Percentiles rank a stretch among this genome's conserved stretches.
Conservation (phyloP, 2,797 vertebrate species). For the Fistularia commersonii region DNA sequence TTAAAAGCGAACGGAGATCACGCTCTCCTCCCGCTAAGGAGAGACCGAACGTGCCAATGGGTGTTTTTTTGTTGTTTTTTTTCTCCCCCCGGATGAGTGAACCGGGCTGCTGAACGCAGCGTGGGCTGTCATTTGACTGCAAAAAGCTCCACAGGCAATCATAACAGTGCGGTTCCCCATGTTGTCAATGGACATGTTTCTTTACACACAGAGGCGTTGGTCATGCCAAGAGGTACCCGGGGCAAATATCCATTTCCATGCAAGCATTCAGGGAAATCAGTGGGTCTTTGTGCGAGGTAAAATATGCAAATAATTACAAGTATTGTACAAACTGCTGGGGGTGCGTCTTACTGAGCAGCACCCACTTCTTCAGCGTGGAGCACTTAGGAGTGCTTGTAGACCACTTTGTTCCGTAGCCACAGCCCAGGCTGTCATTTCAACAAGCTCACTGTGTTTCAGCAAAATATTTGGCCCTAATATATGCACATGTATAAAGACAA, state of each 20-base stretch:
- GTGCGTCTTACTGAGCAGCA: too few species aligned
- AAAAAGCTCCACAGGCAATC: slow-evolving; percentile 2
- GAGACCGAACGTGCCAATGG: slow-evolving; percentile 8
- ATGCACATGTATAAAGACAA: slow-evolving; percentile 3
- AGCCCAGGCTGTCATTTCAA: too few species aligned
- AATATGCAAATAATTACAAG: background rate
- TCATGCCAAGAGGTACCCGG: background rate
- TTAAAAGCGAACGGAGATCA: too few species aligned
- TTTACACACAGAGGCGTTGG: background rate
- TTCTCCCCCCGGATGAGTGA: slow-evolving; percentile 1
- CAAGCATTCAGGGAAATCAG: background rate
- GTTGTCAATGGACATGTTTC: background rate
- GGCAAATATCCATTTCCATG: background rate
- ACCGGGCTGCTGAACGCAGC: slow-evolving; percentile 6
- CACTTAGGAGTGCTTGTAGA: too few species aligned
- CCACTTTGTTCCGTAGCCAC: too few species aligned
- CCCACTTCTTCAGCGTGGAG: too few species aligned
- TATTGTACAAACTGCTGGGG: background rate
- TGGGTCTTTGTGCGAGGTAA: background rate
- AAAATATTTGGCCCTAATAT: background rate
- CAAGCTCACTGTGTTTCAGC: background rate
- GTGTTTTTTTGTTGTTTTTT: background rate
- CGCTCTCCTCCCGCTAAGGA: background rate
- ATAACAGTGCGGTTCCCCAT: slow-evolving; percentile 1
- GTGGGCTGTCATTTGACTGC: slow-evolving; percentile 4